Evolutionary conservation across 23 tunicate genomes (phyloP).

Genomic region (Botrylloides violaceus): DNA sequence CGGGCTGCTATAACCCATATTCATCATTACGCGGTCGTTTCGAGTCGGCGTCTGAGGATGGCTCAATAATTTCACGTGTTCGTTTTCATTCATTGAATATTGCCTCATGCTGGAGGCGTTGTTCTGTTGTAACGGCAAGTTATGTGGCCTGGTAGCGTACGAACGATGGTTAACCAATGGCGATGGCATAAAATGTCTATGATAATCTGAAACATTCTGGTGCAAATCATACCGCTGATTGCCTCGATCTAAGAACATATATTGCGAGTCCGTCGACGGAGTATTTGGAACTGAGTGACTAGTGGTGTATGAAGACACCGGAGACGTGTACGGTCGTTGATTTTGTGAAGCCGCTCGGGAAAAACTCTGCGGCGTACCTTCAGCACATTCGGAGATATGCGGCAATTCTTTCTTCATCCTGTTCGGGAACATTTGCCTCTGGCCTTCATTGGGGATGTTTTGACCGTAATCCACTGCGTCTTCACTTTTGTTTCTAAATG

Average conservation of each 20-base stretch:
- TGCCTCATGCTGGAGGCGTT: neutral
- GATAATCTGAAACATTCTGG: neutral
- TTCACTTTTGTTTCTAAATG: neutral
- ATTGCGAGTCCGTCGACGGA: neutral
- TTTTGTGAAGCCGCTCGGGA: too few species aligned
- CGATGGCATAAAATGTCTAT: neutral
- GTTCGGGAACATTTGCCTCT: neutral
- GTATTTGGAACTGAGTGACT: neutral
- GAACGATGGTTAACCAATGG: neutral
- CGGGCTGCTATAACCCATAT: neutral
- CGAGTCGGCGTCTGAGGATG: neutral
- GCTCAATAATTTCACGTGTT: neutral
- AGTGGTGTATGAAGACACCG: neutral
- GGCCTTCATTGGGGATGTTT: neutral
- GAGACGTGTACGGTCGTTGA: neutral
- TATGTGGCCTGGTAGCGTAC: neutral
- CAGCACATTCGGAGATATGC: neutral
- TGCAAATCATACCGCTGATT: too few species aligned
- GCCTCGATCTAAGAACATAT: neutral
- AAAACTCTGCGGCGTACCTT: neutral
- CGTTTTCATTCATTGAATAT: neutral
- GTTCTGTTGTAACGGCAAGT: neutral
- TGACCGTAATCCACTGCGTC: too few species aligned
- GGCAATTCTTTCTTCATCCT: neutral
- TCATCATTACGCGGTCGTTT: too few species aligned